Base-by-base conservation (phyloP, 2,888 invertebrate genomes). In the Autographa gamma region DNA sequence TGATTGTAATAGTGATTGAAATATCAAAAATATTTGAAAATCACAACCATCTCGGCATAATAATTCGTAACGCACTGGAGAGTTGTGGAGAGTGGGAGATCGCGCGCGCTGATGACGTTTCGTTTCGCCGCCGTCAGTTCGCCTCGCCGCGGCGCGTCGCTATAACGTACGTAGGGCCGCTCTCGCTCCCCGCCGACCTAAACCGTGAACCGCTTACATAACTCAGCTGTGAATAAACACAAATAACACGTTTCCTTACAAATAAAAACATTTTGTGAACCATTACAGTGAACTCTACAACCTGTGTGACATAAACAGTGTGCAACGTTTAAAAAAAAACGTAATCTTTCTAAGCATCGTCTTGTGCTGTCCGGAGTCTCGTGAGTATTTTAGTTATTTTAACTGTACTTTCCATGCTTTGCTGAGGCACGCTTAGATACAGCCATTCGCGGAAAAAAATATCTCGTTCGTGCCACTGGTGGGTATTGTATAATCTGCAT, bases 301-400 rank as follows among this genome's bases (percentile, higher is more conserved):
- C 77, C 81, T 86, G 89, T 90, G 90, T 86, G 85, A 79, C 65
- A 76, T 74, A 73, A 77, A 75, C 82, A 87, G 89, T 90, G 89
- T 78, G 63, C 76, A 79, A 85, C 83, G 84, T 86, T 81, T 77
- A 60, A 75, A 82, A 85, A n/a, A 83, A 87, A 85, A 83, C 81
- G 77, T 81, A 83, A 90, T 89, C 86, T 88, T 78, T 88, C 89
- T 89, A 89, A 89, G 83, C 88, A 88, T 88, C 89, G 85, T 82
- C 76, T 79, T 83, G 81, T 71, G 86, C 88, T 89, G 88, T 87
- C 87, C 81, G 77, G 84, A 82, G 82, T 85, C 84, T 89, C 89
- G 94, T 94, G 90, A 94, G 94, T 94, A 93, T 91, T 89, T 86
- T 89, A 91, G 89, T 90, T 90, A 91, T 91, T 90, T 90, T 94